Conservation (phyloP, 2,113 vertebrate species). For the Cinclus mexicanus region DNA sequence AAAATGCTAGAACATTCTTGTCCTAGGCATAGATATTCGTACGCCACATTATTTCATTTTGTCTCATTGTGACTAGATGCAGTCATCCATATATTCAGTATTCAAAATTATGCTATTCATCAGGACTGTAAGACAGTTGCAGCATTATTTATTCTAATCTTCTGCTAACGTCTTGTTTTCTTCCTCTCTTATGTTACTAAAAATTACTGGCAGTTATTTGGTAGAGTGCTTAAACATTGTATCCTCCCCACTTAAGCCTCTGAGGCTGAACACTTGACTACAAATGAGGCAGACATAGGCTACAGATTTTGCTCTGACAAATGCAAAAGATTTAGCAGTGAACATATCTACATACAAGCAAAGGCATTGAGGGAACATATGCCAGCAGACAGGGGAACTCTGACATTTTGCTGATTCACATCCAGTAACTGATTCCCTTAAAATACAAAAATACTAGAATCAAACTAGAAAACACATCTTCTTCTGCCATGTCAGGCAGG, state of each 20-base stretch:
- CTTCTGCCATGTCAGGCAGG: neutral
- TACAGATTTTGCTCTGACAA: neutral
- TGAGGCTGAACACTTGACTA: neutral
- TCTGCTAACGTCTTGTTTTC: neutral
- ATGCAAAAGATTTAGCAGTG: neutral
- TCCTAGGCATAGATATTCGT: neutral
- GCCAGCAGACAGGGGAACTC: neutral
- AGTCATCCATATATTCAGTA: neutral
- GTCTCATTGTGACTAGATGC: neutral
- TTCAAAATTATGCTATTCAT: slow-evolving; percentile 26
- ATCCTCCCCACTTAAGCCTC: neutral
- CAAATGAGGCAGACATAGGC: neutral
- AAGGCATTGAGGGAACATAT: neutral
- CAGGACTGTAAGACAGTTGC: neutral
- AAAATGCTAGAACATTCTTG: neutral
- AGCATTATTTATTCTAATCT: slow-evolving; percentile 24
- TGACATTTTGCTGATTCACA: neutral
- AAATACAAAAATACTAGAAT: neutral
- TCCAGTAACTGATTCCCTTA: neutral
- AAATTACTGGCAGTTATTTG: neutral
- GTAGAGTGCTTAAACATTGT: neutral
- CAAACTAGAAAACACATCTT: neutral
- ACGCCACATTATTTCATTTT: neutral
- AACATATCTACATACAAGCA: neutral
- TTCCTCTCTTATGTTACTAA: neutral